phyloP scores from a whole-genome alignment of 2,113 vertebrate genomes.

The Phylloscopus trochiloides region DNA sequence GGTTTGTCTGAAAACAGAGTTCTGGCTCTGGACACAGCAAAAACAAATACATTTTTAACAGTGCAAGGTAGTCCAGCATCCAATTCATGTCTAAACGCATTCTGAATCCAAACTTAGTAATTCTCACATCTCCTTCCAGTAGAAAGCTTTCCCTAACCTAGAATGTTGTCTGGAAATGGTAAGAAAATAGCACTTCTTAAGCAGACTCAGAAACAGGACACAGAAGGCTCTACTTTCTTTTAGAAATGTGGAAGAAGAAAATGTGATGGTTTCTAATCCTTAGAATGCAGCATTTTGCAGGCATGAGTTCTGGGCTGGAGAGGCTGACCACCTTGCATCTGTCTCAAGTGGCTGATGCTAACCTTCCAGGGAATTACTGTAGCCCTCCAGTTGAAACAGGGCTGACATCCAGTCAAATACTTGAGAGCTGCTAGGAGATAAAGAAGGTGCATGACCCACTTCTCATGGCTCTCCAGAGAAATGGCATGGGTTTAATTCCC shows the following conservation, averaged over 20 bases:
- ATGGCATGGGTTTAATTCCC: accelerated
- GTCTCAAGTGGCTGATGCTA: background rate
- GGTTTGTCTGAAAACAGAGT: background rate
- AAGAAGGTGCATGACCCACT: background rate
- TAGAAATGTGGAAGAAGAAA: background rate
- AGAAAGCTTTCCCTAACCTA: background rate
- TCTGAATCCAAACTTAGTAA: background rate
- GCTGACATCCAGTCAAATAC: background rate
- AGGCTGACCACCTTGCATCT: background rate
- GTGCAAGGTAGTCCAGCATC: background rate
- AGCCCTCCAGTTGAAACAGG: background rate
- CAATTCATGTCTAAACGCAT: background rate
- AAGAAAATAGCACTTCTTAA: background rate
- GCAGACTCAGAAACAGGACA: background rate
- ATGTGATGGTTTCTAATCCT: background rate
- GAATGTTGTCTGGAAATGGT: background rate
- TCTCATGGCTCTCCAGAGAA: background rate
- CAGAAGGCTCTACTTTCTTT: background rate
- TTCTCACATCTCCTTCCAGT: background rate
- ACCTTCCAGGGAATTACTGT: background rate
- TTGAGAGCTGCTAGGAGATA: background rate
- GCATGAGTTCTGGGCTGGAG: background rate
- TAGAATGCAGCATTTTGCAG: background rate
- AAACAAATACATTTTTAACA: background rate
- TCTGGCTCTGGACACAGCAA: background rate